Evolutionary conservation across 2,888 invertebrate species (phyloP).

Genomic region (Cataglyphis altisquamis): DNA sequence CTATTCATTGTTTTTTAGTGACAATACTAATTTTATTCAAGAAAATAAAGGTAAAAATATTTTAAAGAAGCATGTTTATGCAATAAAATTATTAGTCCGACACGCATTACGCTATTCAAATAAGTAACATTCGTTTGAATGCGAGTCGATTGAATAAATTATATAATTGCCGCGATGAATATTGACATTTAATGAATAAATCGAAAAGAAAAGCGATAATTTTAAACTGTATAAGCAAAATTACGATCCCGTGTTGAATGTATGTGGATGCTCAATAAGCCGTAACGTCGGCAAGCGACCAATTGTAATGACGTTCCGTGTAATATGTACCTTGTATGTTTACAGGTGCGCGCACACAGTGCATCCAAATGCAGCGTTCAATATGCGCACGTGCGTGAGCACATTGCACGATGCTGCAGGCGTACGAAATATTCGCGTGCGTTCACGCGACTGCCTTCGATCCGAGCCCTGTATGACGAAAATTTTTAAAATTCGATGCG

Average conservation of each 20-base stretch:
- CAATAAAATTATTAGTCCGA: not conserved
- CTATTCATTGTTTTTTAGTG: not conserved
- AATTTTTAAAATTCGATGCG: not conserved
- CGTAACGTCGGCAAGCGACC: constrained; percentile 66
- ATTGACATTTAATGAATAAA: not conserved
- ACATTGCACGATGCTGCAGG: not conserved
- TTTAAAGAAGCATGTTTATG: not conserved
- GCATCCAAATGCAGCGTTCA: constrained; percentile 24
- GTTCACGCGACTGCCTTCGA: not conserved
- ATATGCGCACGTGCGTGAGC: constrained; percentile 11
- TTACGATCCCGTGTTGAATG: not conserved
- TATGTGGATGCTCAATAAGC: not conserved
- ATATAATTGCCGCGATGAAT: not conserved
- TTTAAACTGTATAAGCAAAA: not conserved
- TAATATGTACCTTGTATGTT: constrained; percentile 62
- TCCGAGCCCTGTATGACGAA: not conserved
- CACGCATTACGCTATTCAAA: constrained; percentile 13
- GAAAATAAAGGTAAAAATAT: not conserved
- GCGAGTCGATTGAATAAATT: not conserved
- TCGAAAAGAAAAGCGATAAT: not conserved
- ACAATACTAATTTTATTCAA: not conserved
- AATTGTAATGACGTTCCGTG: constrained; percentile 70
- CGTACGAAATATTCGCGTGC: constrained; percentile 9
- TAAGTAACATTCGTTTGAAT: not conserved
- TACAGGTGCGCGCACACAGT: constrained; percentile 30